A percentile compares a stretch with the other conserved stretches of the same genome.
phyloP scores from a whole-genome alignment of 2,113 vertebrate genomes.

The Ageneiosus marmoratus region DNA sequence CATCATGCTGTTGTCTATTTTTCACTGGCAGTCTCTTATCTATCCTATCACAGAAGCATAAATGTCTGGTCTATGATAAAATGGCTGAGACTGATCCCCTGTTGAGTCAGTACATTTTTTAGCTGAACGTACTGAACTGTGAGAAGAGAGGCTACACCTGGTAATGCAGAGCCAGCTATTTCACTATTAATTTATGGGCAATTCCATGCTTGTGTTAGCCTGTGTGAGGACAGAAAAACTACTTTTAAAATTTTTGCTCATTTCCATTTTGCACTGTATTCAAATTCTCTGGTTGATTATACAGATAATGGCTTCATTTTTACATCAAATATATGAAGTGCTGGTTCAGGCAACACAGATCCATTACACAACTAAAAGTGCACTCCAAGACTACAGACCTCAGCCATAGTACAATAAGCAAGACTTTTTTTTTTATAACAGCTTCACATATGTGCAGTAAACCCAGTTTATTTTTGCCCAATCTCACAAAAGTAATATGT shows the following conservation, averaged over 20 bases:
- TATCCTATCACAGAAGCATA: conserved; percentile 35
- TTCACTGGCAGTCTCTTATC: background rate
- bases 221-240: background rate
- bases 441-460: too few species aligned
- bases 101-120: conserved; percentile 39
- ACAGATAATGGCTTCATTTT: background rate
- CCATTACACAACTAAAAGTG: background rate
- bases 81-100: conserved; percentile 36
- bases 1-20: background rate
- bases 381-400: too few species aligned
- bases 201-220: background rate
- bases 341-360: background rate
- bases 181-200: background rate
- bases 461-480: too few species aligned
- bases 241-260: background rate
- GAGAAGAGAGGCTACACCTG: background rate
- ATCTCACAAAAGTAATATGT: too few species aligned
- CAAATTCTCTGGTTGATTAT: background rate
- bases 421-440: too few species aligned
- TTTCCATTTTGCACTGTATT: background rate
- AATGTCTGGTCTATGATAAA: conserved; percentile 16
- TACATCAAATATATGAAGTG: background rate
- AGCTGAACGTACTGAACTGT: conserved; percentile 21
- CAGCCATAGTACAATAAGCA: too few species aligned
- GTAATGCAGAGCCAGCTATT: conserved; percentile 7